Conservation (phyloP, 2,113 vertebrate species). For the Tichodroma muraria region DNA sequence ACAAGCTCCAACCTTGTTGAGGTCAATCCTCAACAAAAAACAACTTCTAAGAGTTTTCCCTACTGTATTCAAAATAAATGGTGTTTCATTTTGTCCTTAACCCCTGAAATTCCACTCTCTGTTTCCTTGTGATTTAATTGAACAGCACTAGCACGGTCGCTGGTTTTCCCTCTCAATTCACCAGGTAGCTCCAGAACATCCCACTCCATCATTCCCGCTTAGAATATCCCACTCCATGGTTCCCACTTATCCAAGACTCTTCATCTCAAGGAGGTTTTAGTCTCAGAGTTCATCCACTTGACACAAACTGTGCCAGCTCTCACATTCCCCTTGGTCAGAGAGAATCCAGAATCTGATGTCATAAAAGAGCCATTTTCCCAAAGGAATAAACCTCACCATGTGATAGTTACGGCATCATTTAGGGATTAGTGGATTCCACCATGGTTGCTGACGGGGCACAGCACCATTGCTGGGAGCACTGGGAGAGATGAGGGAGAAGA, state of each 20-base stretch:
- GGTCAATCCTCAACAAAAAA: neutral
- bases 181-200: neutral
- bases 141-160: neutral
- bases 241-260: neutral
- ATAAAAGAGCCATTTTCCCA: neutral
- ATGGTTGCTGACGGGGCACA: neutral
- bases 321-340: neutral
- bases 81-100: neutral
- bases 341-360: neutral
- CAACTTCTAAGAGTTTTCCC: neutral
- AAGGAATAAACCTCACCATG: neutral
- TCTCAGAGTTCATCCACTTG: neutral
- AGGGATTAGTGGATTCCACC: neutral
- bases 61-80: neutral
- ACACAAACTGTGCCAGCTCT: neutral
- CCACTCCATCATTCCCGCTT: neutral
- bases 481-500: neutral
- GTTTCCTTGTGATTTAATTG: neutral
- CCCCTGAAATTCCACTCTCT: neutral
- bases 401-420: fast-evolving
- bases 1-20: neutral
- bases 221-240: neutral
- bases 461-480: neutral
- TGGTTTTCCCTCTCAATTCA: neutral
- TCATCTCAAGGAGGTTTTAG: neutral